Evolutionary conservation across 1,140 invertebrate species (phyloP).

Genomic region (Drosophila pallidifrons): DNA sequence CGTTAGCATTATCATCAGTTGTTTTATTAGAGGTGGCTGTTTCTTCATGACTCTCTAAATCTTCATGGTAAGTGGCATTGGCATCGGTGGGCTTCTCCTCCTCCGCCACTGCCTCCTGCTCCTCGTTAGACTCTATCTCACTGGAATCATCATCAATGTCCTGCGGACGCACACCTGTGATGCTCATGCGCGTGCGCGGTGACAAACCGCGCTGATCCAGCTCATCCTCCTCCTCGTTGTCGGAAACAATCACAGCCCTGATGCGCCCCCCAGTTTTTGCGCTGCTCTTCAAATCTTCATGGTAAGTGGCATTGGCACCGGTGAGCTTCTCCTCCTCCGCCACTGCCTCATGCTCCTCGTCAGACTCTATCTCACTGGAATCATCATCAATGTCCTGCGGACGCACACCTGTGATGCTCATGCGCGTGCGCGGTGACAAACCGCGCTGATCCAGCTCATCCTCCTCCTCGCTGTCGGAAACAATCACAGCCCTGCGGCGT

Average conservation of each 20-base stretch:
- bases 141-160: slow-evolving; percentile 71
- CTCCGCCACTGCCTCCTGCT: background rate
- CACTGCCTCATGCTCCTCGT: slow-evolving; percentile 23
- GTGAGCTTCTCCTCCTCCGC: background rate
- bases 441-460: slow-evolving; percentile 68
- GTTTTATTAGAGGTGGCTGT: too few relatives aligned
- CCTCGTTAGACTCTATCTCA: slow-evolving; percentile 74
- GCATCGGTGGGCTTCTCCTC: background rate
- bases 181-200: slow-evolving; percentile 79
- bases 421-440: slow-evolving; percentile 74
- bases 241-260: slow-evolving; percentile 29
- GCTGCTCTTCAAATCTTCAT: too few relatives aligned
- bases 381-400: slow-evolving; percentile 66
- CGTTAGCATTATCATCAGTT: background rate
- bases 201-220: slow-evolving; percentile 66
- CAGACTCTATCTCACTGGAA: slow-evolving; percentile 77
- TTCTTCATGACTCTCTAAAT: too few relatives aligned
- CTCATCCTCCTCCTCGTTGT: slow-evolving; percentile 72
- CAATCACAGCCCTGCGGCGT: slow-evolving; percentile 2
- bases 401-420: slow-evolving; percentile 80
- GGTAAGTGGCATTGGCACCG: background rate
- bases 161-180: slow-evolving; percentile 73
- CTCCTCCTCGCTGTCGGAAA: slow-evolving; percentile 67
- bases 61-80: background rate
- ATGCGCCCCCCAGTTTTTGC: background rate